These are phyloP conservation scores for Cecropterus lyciades DNA, from an alignment of 1,140 invertebrate species.

Conservation along the genomic window DNA sequence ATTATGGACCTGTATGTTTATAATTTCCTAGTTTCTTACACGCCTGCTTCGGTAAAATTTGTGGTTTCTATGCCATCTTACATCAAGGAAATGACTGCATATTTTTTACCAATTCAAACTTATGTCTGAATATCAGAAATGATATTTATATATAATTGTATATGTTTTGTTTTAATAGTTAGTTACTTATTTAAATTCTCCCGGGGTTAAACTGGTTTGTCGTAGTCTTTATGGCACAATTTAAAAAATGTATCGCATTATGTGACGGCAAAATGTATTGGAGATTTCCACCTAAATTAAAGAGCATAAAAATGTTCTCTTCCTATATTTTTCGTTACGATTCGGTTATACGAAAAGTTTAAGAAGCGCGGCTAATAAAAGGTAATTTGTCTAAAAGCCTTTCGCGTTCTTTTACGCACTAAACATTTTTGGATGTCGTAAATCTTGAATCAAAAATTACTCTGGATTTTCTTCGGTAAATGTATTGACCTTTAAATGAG, in stretches of 20 bases:
- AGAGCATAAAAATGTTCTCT: slow-evolving; percentile 46
- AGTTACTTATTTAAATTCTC: slow-evolving; percentile 77
- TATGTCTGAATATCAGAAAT: too few species aligned
- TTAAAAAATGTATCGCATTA: slow-evolving; percentile 79
- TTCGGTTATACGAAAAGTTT: slow-evolving; percentile 27
- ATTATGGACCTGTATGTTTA: slow-evolving; percentile 19
- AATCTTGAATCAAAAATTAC: slow-evolving; percentile 43
- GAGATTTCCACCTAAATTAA: slow-evolving; percentile 59
- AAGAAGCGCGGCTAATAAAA: slow-evolving; percentile 39
- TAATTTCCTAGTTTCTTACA: slow-evolving; percentile 23
- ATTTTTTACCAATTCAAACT: slow-evolving; percentile 17
- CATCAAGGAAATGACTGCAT: slow-evolving; percentile 12
- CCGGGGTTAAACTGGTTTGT: slow-evolving; percentile 60
- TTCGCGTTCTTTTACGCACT: slow-evolving; percentile 39
- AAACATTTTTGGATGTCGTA: slow-evolving; percentile 45
- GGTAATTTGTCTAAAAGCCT: slow-evolving; percentile 48
- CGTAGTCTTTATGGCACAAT: slow-evolving; percentile 73
- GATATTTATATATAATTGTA: slow-evolving; percentile 4
- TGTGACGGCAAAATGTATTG: slow-evolving; percentile 66
- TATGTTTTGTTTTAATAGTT: slow-evolving; percentile 55
- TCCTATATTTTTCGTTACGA: slow-evolving; percentile 11
- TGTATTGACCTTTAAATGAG: slow-evolving; percentile 4
- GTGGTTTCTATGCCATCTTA: slow-evolving; percentile 2
- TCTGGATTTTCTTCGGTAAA: slow-evolving; percentile 1
- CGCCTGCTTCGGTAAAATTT: slow-evolving; percentile 19